Percentiles rank a stretch among this genome's conserved stretches.
Conservation (phyloP, 2,888 invertebrate species). For the Anoncus sp. region DNA sequence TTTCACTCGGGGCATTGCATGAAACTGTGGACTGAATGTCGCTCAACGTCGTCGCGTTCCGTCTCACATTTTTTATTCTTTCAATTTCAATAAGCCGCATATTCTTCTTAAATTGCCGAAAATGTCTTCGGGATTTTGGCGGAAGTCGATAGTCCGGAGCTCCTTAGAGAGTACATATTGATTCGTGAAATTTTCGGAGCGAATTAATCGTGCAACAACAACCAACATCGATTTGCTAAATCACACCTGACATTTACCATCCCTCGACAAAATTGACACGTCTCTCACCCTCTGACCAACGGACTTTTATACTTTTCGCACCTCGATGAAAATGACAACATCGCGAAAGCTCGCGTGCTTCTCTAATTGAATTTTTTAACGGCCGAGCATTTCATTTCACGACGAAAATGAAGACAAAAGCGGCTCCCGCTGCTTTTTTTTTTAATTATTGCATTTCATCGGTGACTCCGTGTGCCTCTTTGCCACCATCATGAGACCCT, state of each 20-base stretch:
- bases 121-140: no score
- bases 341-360: constrained; percentile 41
- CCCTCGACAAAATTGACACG: constrained; percentile 1
- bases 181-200: neutral
- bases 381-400: constrained; percentile 67
- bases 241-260: no score
- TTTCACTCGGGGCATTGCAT: constrained; percentile 23
- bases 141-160: no score
- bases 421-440: constrained; percentile 48
- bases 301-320: neutral
- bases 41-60: no score
- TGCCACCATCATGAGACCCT: constrained; percentile 30
- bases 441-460: constrained; percentile 72
- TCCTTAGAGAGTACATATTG: no score
- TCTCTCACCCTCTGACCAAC: neutral
- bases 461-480: constrained; percentile 29
- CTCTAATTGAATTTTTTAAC: constrained; percentile 73
- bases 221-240: neutral
- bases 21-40: no score
- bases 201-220: neutral
- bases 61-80: no score
- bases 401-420: constrained; percentile 70
- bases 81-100: no score
- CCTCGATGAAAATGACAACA: neutral
- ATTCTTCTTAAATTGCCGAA: neutral